phyloP scores from a whole-genome alignment of 2,113 vertebrate species.

The Piliocolobus tephrosceles region DNA sequence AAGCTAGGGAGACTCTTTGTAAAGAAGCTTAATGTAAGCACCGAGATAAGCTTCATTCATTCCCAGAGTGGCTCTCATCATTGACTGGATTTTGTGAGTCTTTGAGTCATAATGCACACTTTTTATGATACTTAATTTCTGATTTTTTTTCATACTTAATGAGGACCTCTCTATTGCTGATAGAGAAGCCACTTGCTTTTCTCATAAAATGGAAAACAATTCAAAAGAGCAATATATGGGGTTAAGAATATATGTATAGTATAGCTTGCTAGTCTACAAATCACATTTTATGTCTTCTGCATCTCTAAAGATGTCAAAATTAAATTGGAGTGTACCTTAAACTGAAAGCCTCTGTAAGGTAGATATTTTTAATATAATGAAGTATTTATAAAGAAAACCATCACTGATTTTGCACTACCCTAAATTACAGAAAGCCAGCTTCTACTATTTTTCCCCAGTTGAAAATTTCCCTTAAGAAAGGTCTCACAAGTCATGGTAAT shows the following conservation, averaged over 20 bases:
- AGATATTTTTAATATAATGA: constrained; percentile 36
- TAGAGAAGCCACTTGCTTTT: constrained; percentile 8
- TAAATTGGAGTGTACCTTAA: neutral
- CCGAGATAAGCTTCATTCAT: neutral
- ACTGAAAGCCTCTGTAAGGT: neutral
- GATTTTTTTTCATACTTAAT: neutral
- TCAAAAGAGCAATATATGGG: neutral
- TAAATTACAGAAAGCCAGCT: neutral
- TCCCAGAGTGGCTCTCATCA: neutral
- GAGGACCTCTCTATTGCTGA: neutral
- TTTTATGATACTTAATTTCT: neutral
- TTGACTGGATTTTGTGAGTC: neutral
- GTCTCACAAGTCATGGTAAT: neutral
- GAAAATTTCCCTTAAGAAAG: constrained; percentile 24
- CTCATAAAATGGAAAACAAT: constrained; percentile 10
- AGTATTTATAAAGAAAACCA: constrained; percentile 19
- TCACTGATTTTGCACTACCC: constrained; percentile 48
- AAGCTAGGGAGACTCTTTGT: neutral
- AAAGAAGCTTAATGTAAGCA: neutral
- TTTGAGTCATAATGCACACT: neutral
- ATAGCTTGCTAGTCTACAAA: neutral
- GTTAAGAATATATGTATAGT: neutral
- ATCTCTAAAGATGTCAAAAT: neutral
- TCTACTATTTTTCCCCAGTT: neutral
- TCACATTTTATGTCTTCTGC: neutral